Conservation (phyloP, 2,113 vertebrate species). For the Miniopterus natalensis region DNA sequence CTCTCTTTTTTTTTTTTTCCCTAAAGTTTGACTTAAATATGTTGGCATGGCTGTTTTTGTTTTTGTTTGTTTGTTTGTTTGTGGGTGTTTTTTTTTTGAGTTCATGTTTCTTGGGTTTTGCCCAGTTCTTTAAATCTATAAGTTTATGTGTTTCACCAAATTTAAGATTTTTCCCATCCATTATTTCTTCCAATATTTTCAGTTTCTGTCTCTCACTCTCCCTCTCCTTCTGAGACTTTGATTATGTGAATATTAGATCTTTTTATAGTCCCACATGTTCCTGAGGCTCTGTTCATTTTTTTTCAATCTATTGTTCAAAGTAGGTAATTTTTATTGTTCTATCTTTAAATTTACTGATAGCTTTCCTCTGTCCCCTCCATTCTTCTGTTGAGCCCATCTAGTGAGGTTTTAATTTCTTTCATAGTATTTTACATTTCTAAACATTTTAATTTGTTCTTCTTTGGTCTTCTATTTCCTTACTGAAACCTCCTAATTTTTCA, state of each 20-base stretch:
- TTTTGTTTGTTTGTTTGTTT: too few species aligned
- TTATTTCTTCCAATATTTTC: constrained; percentile 27
- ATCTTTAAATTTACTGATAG: neutral
- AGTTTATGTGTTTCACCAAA: neutral
- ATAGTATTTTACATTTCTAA: neutral
- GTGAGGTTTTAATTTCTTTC: neutral
- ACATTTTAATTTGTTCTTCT: neutral
- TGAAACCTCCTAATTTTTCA: neutral
- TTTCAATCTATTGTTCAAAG: neutral
- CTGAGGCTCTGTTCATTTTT: neutral
- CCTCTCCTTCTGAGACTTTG: neutral
- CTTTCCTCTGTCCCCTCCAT: neutral
- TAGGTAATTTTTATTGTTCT: neutral
- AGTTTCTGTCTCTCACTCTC: neutral
- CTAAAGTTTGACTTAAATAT: constrained; percentile 18
- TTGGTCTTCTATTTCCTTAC: constrained; percentile 25
- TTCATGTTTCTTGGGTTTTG: neutral
- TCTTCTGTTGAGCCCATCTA: neutral
- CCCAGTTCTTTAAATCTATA: neutral
- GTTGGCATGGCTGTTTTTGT: neutral
- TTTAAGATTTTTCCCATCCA: neutral
- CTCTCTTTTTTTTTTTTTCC: neutral
- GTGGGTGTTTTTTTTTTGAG: neutral
- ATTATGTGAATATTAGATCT: constrained; percentile 4
- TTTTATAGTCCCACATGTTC: neutral